phyloP scores from a whole-genome alignment of 2,888 invertebrate genomes.

The Ormyrus rosae region DNA sequence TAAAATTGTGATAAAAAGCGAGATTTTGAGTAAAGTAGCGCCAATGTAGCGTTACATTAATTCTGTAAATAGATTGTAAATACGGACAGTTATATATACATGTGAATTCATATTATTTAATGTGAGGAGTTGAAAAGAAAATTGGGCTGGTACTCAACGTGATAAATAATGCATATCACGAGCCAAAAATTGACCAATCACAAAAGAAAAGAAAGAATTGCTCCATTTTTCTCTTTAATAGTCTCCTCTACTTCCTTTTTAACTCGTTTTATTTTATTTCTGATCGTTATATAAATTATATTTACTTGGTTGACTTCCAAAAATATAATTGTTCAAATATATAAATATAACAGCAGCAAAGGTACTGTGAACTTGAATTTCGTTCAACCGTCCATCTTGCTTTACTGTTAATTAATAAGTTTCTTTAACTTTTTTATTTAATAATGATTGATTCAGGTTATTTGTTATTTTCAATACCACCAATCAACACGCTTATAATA shows the following conservation, averaged over 20 bases:
- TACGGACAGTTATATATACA: constrained; percentile 43
- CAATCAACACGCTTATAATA: no score
- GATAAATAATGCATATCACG: constrained; percentile 54
- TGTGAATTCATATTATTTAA: constrained; percentile 45
- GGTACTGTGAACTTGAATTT: neutral
- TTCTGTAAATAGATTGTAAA: constrained; percentile 55
- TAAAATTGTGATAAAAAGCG: constrained; percentile 49
- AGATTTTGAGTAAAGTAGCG: constrained; percentile 40
- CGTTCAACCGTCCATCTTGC: constrained; percentile 4
- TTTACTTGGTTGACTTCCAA: constrained; percentile 8
- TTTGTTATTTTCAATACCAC: no score
- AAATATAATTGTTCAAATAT: constrained; percentile 2
- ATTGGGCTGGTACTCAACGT: constrained; percentile 37
- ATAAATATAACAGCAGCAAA: neutral
- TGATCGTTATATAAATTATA: neutral
- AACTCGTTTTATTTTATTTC: neutral
- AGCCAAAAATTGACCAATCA: constrained; percentile 54
- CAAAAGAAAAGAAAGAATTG: constrained; percentile 11
- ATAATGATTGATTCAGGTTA: no score
- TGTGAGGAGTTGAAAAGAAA: constrained; percentile 38
- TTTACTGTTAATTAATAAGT: neutral
- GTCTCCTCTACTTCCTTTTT: neutral
- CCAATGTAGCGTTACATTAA: constrained; percentile 16
- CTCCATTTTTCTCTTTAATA: neutral
- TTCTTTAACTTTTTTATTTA: no score